Percentiles rank a stretch among this genome's conserved stretches.
Evolutionary conservation across 64 coral and sea anemone species (phyloP).

Genomic region (Stichodactyla mertensii): DNA sequence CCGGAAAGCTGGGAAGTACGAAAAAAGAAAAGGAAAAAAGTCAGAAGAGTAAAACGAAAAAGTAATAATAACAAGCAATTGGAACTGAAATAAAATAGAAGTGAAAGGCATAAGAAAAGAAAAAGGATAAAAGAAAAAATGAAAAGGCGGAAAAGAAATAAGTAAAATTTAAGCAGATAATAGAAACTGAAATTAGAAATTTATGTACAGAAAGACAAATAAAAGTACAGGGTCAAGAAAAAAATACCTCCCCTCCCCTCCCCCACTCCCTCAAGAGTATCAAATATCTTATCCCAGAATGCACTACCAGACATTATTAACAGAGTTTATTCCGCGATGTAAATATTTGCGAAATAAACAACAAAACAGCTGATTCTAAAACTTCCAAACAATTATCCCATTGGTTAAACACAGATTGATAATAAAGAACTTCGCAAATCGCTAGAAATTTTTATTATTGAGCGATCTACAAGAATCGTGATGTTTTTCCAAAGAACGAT

Average conservation of each 20-base stretch:
- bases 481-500: not conserved
- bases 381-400: not conserved
- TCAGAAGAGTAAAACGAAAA: not conserved
- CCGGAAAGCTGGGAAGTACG: no score
- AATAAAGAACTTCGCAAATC: no score
- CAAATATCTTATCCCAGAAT: not conserved
- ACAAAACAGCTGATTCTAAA: not conserved
- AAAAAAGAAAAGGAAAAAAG: not conserved
- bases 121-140: not conserved
- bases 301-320: not conserved
- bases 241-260: not conserved
- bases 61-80: not conserved
- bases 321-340: not conserved
- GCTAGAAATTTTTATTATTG: no score
- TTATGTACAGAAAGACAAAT: not conserved
- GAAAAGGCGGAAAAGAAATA: not conserved
- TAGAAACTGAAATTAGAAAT: not conserved
- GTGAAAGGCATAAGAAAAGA: no score
- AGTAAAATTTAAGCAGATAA: not conserved
- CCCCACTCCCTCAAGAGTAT: not conserved
- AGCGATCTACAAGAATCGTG: not conserved
- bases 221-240: no score
- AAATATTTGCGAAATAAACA: no score
- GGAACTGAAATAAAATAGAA: no score
- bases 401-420: not conserved